Conservation (phyloP, 2,113 vertebrate genomes). For the Dasypus novemcinctus region DNA sequence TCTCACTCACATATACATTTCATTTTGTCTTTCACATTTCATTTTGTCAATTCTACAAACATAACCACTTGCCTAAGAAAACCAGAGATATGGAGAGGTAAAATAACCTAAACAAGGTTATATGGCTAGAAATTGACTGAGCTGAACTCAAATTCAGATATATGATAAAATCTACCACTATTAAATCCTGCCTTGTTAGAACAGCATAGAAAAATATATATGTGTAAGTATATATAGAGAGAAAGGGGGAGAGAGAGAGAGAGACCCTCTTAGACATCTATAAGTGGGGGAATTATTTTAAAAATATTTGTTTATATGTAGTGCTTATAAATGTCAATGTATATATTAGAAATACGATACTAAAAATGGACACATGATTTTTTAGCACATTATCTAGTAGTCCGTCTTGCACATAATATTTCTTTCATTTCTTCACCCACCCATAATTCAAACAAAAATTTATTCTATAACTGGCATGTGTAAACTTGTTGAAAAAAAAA, state of each 20-base stretch:
- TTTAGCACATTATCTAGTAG: neutral
- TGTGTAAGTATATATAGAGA: neutral
- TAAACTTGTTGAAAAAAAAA: neutral
- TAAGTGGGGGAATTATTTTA: neutral
- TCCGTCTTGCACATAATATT: neutral
- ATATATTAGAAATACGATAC: neutral
- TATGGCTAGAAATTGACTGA: neutral
- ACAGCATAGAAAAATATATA: neutral
- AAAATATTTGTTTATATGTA: neutral
- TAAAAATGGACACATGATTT: neutral
- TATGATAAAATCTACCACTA: neutral
- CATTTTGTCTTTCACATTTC: neutral
- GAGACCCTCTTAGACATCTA: neutral
- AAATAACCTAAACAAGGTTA: neutral
- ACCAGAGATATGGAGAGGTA: neutral
- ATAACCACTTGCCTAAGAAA: neutral
- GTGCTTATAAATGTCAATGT: neutral
- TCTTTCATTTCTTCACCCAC: neutral
- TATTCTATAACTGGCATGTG: neutral
- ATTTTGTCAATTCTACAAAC: constrained; percentile 1
- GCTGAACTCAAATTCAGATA: neutral
- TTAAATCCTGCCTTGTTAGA: neutral
- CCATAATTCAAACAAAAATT: constrained; percentile 20
- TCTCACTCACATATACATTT: neutral
- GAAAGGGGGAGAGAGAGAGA: no score